Base-by-base conservation (phyloP, 2,888 invertebrate species). In the Holacanthella duospinosa region DNA sequence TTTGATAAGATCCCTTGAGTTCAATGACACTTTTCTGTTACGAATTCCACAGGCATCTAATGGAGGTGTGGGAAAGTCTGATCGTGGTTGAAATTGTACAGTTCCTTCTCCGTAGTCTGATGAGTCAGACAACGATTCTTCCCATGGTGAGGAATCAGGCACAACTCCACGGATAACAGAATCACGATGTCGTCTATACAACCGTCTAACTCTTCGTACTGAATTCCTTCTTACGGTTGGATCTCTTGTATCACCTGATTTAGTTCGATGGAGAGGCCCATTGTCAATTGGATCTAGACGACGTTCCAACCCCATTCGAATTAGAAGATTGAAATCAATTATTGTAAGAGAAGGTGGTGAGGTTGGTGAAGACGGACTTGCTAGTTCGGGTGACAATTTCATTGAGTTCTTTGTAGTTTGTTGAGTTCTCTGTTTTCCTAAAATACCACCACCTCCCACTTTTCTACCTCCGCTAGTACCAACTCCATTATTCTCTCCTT, bases 311-410 rank as follows among this genome's bases (percentile, higher is more conserved):
- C 83, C 83, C 43, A 82, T 82, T 60, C 83, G 79, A 4, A 85
- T 84, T 74, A 86, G 80, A 76, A 84, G 80, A 79, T 86, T 86
- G 75, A 86, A 84, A 79, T 86, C 86, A 68, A 87, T 86, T 72
- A 86, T 86, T 28, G 85, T 83, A 66, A 87, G 79, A 74, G 83
- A 82, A n/a, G 86, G 85, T 74, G 83, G 81, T 4, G 82, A 80
- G 27, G 59, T 55, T 73, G 73, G 74, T 74, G n/a, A n/a, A n/a
- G n/a, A n/a, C n/a, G n/a, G n/a, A n/a, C n/a, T n/a, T n/a, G 71
- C 76, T 74, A 74, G 75, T 75, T 61, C 74, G 74, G 72, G 74
- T 74, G 75, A 55, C 29, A 63, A 64, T 24, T 60, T 43, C 2
- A 59, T 27, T 2, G n/a, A 53, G 9, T 21, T 43, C 3, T 24